Evolutionary conservation across 2,888 invertebrate species (phyloP).

Genomic region (Cosmorhoe ocellata): DNA sequence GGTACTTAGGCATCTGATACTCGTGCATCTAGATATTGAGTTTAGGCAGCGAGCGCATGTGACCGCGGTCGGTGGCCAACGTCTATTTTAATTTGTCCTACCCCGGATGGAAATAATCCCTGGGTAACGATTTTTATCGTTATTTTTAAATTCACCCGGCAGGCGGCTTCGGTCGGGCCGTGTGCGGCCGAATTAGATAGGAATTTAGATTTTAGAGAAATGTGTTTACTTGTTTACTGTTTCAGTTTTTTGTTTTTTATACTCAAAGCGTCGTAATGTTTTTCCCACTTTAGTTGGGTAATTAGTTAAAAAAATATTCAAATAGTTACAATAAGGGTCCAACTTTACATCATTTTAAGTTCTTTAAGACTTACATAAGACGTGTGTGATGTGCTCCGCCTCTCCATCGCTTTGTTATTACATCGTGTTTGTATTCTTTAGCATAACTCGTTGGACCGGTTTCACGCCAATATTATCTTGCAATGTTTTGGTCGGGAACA

Average conservation of each 20-base stretch:
- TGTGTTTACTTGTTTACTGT: constrained; percentile 20
- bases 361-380: neutral
- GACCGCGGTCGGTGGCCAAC: constrained; percentile 34
- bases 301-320: no score
- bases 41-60: constrained; percentile 18
- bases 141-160: constrained; percentile 53
- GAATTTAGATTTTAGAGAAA: constrained; percentile 10
- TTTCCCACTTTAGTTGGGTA: neutral
- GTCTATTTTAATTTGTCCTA: constrained; percentile 54
- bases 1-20: neutral
- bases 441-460: constrained; percentile 16
- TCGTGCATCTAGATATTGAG: constrained; percentile 1
- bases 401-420: constrained; percentile 3
- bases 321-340: no score
- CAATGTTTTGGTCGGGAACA: constrained; percentile 17
- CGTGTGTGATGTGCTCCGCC: neutral
- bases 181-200: constrained; percentile 20
- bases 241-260: neutral
- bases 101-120: constrained; percentile 57
- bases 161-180: constrained; percentile 30
- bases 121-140: constrained; percentile 63
- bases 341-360: no score
- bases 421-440: constrained; percentile 16
- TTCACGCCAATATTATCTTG: constrained; percentile 10
- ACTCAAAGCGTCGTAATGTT: neutral